A percentile compares a stretch with the other conserved stretches of the same genome.
Conservation (phyloP, 2,797 vertebrate species). For the Buphagus erythrorhynchus region DNA sequence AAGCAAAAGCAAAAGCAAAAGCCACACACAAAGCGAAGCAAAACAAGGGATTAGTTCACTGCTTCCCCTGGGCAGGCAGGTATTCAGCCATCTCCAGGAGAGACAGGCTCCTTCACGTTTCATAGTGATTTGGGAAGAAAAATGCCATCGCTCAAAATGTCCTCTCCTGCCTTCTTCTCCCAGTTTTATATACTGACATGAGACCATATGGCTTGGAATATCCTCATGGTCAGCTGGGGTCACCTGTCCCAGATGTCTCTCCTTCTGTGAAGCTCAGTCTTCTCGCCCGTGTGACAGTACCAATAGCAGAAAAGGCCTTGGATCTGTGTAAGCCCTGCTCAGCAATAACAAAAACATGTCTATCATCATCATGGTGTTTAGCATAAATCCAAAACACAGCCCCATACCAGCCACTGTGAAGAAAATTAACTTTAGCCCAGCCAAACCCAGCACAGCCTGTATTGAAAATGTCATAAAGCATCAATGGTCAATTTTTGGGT, state of each 20-base stretch:
- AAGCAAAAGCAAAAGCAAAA: neutral
- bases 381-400: neutral
- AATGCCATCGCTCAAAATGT: neutral
- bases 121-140: neutral
- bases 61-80: neutral
- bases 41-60: neutral
- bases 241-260: neutral
- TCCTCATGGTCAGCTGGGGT: rapidly evolving
- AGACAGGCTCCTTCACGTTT: neutral
- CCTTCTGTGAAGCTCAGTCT: neutral
- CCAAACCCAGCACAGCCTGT: neutral
- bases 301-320: neutral
- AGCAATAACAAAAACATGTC: neutral
- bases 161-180: neutral
- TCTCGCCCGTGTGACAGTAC: rapidly evolving
- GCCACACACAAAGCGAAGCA: neutral
- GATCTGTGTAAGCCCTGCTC: neutral
- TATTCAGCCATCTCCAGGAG: neutral
- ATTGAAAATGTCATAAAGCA: neutral
- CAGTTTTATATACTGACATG: neutral
- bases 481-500: neutral
- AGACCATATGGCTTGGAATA: neutral
- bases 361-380: neutral
- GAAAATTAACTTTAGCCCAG: neutral
- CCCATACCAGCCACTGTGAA: neutral